Base-by-base conservation (phyloP, 1,140 invertebrate species). In the Belonocnema kinseyi region DNA sequence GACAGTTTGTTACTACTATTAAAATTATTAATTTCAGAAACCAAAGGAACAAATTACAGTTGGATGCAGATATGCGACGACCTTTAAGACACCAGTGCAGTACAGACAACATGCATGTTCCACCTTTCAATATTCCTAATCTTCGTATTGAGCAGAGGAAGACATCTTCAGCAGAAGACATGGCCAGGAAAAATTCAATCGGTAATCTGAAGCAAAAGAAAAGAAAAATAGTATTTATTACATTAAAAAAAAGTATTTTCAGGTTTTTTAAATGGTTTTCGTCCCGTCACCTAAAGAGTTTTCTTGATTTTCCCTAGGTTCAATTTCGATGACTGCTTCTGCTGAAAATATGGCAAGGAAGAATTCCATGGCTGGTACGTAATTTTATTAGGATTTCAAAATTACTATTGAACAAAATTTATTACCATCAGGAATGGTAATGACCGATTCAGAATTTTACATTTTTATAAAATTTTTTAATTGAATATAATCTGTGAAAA, bases 111-210 rank as follows among this genome's bases (percentile, higher is more conserved):
- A 95, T 97, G 94, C 94, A 95, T 80, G 95, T 94, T 4, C 95
- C 95, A 21, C 95, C 95, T 1, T 97, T 97, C 90, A 96, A 96
- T 86, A 97, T 97, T 79, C 96, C 96, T 3, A 97, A 97, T 88
- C 90, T 97, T 73, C 93, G 95, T 46, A 95, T 97, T 58, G 96
- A 97, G 84, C 95, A 96, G 84, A 93, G 96, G 53, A 97, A 97
- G 88, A 97, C 96, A 1, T 97, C 96, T 14, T 96, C 95, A 73
- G 96, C 96, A 16, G 96, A 97, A 88, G 96, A 97, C 83, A 97
- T 97, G 95, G 96, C 95, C 8, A 93, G 96, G 79, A 97, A 97
- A 83, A 97, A 96, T 86, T 96, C 95, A 8, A 94, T 94, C 81
- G 94, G 95, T 95, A 88, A 77, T 82, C 76, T 58, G 46, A 40